A percentile compares a stretch with the other conserved stretches of the same genome.
These are phyloP conservation scores for Palythoa caribaeorum DNA, from an alignment of 92 coral and sea anemone species.

Conservation along the genomic window DNA sequence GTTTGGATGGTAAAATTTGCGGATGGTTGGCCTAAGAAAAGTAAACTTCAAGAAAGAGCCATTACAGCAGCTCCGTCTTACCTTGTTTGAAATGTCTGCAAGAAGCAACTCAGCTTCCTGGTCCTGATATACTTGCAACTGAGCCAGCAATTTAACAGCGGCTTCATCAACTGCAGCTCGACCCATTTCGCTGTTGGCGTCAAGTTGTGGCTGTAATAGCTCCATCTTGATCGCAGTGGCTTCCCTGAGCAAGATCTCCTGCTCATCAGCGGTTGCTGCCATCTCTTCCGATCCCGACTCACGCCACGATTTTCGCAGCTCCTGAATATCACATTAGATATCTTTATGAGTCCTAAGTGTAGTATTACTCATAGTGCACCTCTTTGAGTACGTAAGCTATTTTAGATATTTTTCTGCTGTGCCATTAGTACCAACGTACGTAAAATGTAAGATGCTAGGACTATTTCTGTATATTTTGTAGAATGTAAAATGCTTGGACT, in stretches of 20 bases:
- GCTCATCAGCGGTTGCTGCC: constrained; percentile 86
- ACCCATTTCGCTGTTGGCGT: constrained; percentile 61
- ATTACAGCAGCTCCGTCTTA: not conserved
- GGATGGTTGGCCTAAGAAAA: not conserved
- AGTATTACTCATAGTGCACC: too few relatives aligned
- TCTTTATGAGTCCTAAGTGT: not conserved
- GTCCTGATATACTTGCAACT: constrained; percentile 91
- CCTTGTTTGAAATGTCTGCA: constrained; percentile 89
- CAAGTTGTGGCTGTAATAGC: constrained; percentile 54
- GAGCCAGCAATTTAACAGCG: constrained; percentile 84
- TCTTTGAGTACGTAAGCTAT: too few relatives aligned
- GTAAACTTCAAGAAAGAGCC: not conserved
- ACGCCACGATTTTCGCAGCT: constrained; percentile 94
- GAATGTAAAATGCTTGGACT: too few relatives aligned
- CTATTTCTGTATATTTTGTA: too few relatives aligned
- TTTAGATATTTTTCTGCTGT: too few relatives aligned
- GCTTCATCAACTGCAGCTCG: constrained; percentile 75
- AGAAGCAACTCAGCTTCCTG: constrained; percentile 92
- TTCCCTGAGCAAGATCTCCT: constrained; percentile 86
- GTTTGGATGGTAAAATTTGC: too few relatives aligned
- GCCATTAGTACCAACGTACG: too few relatives aligned
- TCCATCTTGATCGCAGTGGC: constrained; percentile 86
- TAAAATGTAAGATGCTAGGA: too few relatives aligned
- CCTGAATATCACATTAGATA: constrained; percentile 52
- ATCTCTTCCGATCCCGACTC: constrained; percentile 93